phyloP scores from a whole-genome alignment of 2,113 vertebrate genomes.

The Planiliza haematocheilus region DNA sequence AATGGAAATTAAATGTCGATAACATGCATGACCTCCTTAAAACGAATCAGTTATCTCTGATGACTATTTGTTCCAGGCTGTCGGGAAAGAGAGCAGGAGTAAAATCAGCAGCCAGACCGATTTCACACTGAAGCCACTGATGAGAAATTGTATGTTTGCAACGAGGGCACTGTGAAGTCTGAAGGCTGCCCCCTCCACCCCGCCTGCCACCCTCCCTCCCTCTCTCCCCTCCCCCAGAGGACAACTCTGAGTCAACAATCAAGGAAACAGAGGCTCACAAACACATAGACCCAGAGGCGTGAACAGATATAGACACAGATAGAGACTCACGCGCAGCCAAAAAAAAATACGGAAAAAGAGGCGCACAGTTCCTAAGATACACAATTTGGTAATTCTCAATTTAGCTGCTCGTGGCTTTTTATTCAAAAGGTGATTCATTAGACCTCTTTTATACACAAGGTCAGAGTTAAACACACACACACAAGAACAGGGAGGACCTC shows the following conservation, averaged over 20 bases:
- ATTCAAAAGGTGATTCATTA: constrained; percentile 23
- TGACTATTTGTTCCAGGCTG: constrained; percentile 65
- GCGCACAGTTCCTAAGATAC: not conserved
- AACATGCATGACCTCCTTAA: constrained; percentile 63
- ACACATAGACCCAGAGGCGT: constrained; percentile 49
- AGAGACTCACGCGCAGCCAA: not conserved
- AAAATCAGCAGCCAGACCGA: constrained; percentile 71
- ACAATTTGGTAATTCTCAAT: not conserved
- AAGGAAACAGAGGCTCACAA: constrained; percentile 13
- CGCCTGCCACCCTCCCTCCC: too few species aligned
- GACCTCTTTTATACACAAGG: constrained; percentile 9
- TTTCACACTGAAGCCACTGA: constrained; percentile 70
- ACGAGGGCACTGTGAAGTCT: constrained; percentile 52
- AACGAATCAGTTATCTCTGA: constrained; percentile 65
- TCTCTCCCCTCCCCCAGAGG: constrained; percentile 34
- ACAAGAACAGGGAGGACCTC: constrained; percentile 15
- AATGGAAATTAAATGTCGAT: constrained; percentile 59
- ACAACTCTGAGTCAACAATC: constrained; percentile 49
- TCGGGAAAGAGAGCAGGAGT: constrained; percentile 3
- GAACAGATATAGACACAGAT: constrained; percentile 70
- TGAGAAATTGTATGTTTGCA: constrained; percentile 47
- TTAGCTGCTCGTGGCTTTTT: not conserved
- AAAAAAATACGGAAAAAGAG: constrained; percentile 1
- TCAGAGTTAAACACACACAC: constrained; percentile 23
- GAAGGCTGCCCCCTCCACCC: too few species aligned